Evolutionary conservation across 1,140 invertebrate genomes (phyloP).

Genomic region (Zaprionus camerounensis): DNA sequence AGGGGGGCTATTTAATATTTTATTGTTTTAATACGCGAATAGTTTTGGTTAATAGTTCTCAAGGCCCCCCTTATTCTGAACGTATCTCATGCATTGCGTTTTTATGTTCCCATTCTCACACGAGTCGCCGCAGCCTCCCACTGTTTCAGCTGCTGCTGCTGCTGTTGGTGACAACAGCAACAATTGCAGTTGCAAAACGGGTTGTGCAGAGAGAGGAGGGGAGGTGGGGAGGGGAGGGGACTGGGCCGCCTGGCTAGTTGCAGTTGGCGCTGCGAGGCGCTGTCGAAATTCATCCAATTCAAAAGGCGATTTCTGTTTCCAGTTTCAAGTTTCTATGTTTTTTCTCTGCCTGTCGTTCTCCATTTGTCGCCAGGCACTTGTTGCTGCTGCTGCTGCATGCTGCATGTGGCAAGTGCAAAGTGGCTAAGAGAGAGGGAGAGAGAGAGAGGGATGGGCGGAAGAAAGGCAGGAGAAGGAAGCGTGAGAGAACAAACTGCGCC

Average conservation of each 20-base stretch:
- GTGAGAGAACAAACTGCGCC: slow-evolving; percentile 72
- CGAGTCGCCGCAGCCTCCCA: slow-evolving; percentile 42
- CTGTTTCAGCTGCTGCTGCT: slow-evolving; percentile 46
- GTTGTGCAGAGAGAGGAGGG: background rate
- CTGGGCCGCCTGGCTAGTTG: slow-evolving; percentile 4
- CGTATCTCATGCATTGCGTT: background rate
- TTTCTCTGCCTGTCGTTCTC: slow-evolving; percentile 59
- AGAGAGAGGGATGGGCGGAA: slow-evolving; percentile 5
- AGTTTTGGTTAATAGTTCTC: background rate
- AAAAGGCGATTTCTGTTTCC: slow-evolving; percentile 51
- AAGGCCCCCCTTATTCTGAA: background rate
- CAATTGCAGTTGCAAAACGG: background rate
- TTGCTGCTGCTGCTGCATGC: slow-evolving; percentile 44
- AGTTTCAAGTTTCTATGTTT: slow-evolving; percentile 47
- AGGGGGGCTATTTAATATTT: slow-evolving; percentile 1
- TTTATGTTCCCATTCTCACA: slow-evolving; percentile 8
- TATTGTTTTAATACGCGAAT: slow-evolving; percentile 5
- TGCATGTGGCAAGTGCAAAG: slow-evolving; percentile 22
- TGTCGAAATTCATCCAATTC: slow-evolving; percentile 78
- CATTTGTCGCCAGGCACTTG: slow-evolving; percentile 68
- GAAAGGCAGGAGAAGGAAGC: slow-evolving; percentile 38
- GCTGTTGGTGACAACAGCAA: slow-evolving; percentile 37
- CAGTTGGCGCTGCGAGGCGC: slow-evolving; percentile 48
- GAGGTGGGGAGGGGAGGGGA: background rate
- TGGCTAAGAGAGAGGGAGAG: background rate